These are phyloP conservation scores for Temnothorax ravouxi DNA, from an alignment of 2,888 invertebrate genomes.

Conservation along the genomic window DNA sequence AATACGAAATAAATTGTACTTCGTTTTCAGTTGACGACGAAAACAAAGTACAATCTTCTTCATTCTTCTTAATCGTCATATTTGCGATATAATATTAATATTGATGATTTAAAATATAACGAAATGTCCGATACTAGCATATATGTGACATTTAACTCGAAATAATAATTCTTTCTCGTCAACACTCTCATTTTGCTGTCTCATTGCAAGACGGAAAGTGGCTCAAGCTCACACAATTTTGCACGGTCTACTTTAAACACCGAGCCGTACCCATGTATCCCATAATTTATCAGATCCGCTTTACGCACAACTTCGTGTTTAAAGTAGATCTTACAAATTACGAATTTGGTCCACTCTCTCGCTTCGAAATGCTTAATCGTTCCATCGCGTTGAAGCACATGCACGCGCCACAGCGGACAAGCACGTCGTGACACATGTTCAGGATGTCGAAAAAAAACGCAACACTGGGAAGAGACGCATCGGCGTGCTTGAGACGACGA, in stretches of 20 bases:
- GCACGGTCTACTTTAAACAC: slow-evolving; percentile 47
- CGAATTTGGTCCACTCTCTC: slow-evolving; percentile 20
- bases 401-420: background rate
- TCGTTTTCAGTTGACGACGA: background rate
- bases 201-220: background rate
- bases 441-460: background rate
- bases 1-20: background rate
- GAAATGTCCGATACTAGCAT: background rate
- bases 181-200: background rate
- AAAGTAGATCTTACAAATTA: slow-evolving; percentile 50
- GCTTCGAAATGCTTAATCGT: slow-evolving; percentile 11
- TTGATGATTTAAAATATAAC: background rate
- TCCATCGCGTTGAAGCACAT: slow-evolving; percentile 3
- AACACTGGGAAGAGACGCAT: background rate
- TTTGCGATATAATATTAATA: background rate
- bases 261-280: background rate
- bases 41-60: background rate
- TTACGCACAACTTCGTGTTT: slow-evolving; percentile 47
- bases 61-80: background rate
- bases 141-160: background rate
- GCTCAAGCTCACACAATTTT: slow-evolving; percentile 9
- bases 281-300: slow-evolving; percentile 51
- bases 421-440: slow-evolving; percentile 14
- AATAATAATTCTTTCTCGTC: slow-evolving; percentile 1
- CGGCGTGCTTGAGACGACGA: background rate